These are phyloP conservation scores for Lanistes nyassanus DNA, from an alignment of 1,140 invertebrate genomes.

Conservation along the genomic window DNA sequence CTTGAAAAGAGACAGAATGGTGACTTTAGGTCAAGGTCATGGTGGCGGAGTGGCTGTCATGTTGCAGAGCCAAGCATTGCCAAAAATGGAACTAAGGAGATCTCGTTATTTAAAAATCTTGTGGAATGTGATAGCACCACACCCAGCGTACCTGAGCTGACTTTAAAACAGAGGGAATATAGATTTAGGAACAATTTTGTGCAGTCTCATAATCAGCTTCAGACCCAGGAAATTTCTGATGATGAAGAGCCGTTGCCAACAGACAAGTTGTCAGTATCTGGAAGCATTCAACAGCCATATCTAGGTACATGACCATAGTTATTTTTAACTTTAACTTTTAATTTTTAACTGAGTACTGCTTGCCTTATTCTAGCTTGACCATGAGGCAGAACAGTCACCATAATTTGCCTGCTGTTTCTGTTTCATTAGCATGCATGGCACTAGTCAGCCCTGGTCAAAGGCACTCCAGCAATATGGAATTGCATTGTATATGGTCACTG, in stretches of 20 bases:
- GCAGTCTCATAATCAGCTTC: constrained; percentile 3
- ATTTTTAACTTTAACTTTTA: no score
- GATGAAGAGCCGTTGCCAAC: neutral
- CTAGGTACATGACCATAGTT: no score
- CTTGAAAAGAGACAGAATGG: neutral
- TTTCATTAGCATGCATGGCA: no score
- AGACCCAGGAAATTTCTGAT: neutral
- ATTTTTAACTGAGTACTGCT: no score
- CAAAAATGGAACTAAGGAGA: neutral
- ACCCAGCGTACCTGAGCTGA: neutral
- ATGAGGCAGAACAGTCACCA: no score
- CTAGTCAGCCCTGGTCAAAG: no score
- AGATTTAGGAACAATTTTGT: neutral
- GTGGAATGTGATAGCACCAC: constrained; percentile 20
- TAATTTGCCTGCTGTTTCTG: no score
- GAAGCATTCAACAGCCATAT: no score
- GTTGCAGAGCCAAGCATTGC: neutral
- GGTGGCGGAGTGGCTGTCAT: neutral
- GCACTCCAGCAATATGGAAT: no score
- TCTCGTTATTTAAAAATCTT: neutral
- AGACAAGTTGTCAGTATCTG: neutral
- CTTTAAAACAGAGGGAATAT: neutral
- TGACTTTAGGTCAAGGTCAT: neutral
- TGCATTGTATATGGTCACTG: no score
- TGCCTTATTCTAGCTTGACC: no score